Evolutionary conservation across 2,797 vertebrate genomes (phyloP).

Genomic region (Schizopygopsis pylzovi): DNA sequence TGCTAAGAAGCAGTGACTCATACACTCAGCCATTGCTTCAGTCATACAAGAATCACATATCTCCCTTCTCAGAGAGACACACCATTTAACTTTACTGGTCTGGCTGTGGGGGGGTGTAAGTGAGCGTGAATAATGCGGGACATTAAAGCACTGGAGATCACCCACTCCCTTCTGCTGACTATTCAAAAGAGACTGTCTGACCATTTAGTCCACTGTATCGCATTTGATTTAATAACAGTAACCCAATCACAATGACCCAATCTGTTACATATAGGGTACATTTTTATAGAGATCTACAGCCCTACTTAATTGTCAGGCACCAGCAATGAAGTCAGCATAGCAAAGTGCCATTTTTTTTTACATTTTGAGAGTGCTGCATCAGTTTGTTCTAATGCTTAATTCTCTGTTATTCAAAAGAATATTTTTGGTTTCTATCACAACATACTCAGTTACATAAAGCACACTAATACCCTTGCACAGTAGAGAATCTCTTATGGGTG

Average conservation of each 20-base stretch:
- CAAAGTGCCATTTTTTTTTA: conserved; percentile 1
- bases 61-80: conserved; percentile 36
- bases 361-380: background rate
- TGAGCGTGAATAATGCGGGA: conserved; percentile 42
- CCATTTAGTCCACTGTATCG: conserved; percentile 17
- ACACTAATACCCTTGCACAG: conserved; percentile 34
- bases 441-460: conserved; percentile 41
- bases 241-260: background rate
- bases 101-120: conserved; percentile 45
- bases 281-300: background rate
- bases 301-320: background rate
- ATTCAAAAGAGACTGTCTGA: conserved; percentile 40
- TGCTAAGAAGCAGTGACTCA: conserved; percentile 42
- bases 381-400: background rate
- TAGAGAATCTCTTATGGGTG: conserved; percentile 41
- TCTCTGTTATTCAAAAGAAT: background rate
- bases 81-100: conserved; percentile 41
- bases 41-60: conserved; percentile 40
- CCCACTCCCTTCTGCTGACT: conserved; percentile 43
- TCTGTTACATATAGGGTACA: background rate
- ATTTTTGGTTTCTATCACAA: conserved; percentile 32
- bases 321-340: background rate
- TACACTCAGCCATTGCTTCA: conserved; percentile 28
- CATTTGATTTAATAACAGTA: conserved; percentile 9
- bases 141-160: conserved; percentile 44